Evolutionary conservation across 2,797 vertebrate genomes (phyloP), one percentile per base, ranked within the genome.

Genomic region (Acipenser ruthenus): DNA sequence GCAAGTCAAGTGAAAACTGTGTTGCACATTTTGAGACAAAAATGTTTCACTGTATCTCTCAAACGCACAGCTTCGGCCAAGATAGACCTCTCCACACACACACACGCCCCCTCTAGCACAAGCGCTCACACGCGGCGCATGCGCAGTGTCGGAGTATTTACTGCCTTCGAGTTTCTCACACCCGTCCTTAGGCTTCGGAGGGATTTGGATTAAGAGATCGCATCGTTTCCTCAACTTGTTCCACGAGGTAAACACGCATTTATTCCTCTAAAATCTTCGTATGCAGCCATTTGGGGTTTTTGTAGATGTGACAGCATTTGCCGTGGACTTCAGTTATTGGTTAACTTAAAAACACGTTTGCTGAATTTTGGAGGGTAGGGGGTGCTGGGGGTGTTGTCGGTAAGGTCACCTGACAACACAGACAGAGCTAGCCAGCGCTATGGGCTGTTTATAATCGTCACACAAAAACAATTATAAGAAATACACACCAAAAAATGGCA

Each of bases 221-320:
- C 9, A 37, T n/a, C 56, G 65, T 60, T 50, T 60, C 18, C 65
- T 12, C 49, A 65, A 66, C 65, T 15, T 67, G 65, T 61, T 50
- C 60, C 49, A 48, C 65, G 58, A 67, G 65, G 65, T 67, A 67
- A 67, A 67, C 53, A 56, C 49, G 51, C 49, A 56, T 65, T 47
- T 37, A 64, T 56, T 37, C 2, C 23, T 37, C 23, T 37, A 37
- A 3, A 3, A 56, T 56, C 50, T 65, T 7, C 47, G 64, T 7
- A 48, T 65, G 23, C 63, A 56, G 47, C 64, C 15, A 23, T 37
- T 56, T 53, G 5, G 2, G 1, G 10, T 13, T 4, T n/a, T 10
- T 58, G 11, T n/a, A 37, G 55, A 11, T 58, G 12, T 58, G 13
- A 58, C 9, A 58, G 55, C 55, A 51, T 66, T 1, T 56, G 8